A percentile compares a stretch with the other conserved stretches of the same genome.
These are phyloP conservation scores for Limanda limanda DNA, from an alignment of 2,113 vertebrate species.

Conservation along the genomic window DNA sequence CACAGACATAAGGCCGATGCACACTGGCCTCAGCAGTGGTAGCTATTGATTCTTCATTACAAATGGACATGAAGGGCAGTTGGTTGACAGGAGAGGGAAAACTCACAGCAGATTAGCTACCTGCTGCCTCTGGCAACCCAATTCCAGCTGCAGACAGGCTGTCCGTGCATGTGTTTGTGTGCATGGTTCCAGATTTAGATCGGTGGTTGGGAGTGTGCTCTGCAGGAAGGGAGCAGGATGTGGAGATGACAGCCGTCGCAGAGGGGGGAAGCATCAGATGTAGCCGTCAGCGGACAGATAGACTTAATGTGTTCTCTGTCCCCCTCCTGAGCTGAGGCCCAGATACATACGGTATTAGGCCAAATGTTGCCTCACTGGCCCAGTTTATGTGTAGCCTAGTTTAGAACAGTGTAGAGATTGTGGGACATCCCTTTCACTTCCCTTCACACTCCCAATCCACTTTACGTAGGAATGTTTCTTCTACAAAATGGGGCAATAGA, in stretches of 20 bases:
- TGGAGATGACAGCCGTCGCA: conserved; percentile 66
- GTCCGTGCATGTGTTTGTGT: conserved; percentile 22
- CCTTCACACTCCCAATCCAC: not conserved
- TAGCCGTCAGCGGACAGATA: conserved; percentile 69
- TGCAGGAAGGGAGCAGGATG: conserved; percentile 35
- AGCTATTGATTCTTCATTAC: conserved; percentile 18
- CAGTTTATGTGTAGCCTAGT: conserved; percentile 48
- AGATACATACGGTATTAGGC: conserved; percentile 71
- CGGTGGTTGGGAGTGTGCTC: conserved; percentile 36
- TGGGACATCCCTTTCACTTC: conserved; percentile 28
- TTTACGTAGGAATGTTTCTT: conserved; percentile 3
- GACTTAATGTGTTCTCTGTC: conserved; percentile 60
- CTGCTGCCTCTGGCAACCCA: conserved; percentile 54
- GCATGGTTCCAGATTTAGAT: conserved; percentile 54
- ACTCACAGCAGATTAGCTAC: conserved; percentile 32
- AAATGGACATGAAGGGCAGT: conserved; percentile 5
- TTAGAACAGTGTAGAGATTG: conserved; percentile 31
- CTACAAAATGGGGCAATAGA: not conserved
- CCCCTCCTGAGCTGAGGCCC: conserved; percentile 69
- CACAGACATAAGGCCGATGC: not conserved
- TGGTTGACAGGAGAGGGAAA: conserved; percentile 21
- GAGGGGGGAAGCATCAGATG: conserved; percentile 53
- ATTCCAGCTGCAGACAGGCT: conserved; percentile 41
- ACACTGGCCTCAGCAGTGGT: not conserved
- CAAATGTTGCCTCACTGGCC: conserved; percentile 62